Evolutionary conservation across 2,113 vertebrate species (phyloP).

Genomic region (Melanocharis versteri): DNA sequence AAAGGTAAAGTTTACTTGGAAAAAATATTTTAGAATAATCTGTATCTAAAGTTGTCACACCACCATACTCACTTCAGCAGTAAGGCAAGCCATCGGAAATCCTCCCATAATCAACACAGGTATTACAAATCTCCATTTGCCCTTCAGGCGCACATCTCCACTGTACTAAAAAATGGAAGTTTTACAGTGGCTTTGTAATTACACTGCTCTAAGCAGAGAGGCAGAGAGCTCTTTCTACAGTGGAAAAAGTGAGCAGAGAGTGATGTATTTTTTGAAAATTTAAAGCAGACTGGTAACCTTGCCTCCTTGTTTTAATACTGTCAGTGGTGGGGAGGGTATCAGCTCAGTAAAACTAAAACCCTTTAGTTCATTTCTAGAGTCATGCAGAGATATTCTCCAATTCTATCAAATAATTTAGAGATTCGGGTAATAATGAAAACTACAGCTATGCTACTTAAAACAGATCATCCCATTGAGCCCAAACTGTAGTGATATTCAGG

Average conservation of each 20-base stretch:
- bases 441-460: not conserved
- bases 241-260: not conserved
- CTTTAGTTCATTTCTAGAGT: not conserved
- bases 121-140: not conserved
- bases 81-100: accelerated
- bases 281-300: not conserved
- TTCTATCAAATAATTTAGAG: not conserved
- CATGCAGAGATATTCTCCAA: not conserved
- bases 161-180: not conserved
- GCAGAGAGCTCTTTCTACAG: not conserved
- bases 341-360: not conserved
- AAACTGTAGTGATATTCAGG: not conserved
- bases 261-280: not conserved
- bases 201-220: not conserved
- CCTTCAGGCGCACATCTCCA: not conserved
- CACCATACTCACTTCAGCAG: not conserved
- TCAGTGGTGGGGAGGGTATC: accelerated
- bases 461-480: not conserved
- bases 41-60: not conserved
- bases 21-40: not conserved
- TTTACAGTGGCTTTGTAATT: not conserved
- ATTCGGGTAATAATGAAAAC: not conserved
- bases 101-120: not conserved
- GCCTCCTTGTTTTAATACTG: not conserved
- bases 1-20: not conserved